Base-by-base conservation (phyloP, 2,888 invertebrate genomes). In the Diplolepis rosae region DNA sequence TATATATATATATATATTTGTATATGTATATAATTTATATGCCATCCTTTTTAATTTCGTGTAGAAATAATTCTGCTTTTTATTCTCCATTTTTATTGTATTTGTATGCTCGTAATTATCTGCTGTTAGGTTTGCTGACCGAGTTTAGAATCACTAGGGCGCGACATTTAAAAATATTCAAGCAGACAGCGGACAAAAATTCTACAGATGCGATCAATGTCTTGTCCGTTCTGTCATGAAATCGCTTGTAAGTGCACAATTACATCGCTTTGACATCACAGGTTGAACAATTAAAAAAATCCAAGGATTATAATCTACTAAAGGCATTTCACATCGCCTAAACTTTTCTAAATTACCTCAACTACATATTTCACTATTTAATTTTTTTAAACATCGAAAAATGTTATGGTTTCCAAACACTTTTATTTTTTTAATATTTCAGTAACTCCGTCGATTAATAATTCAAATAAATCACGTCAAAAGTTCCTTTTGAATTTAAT, bases 61-160 rank as follows among this genome's bases (percentile, higher is more conserved):
- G 85, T 86, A 86, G 84, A 87, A 87, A 87, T 86, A 85, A 85
- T 83, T 84, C 77, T 80, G 79, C 68, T 71, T 68, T 68, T 68
- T 69, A 45, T 68, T 71, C 66, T 76, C 71, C 54, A 65, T 72
- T 68, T 76, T 82, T 83, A 84, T 83, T 83, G 80, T 83, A 83
- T 82, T 80, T 80, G 73, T 82, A 82, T 83, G 78, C 75, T 80
- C 76, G 76, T 71, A 73, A 66, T 74, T 74, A 72, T 78, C 72
- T 73, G 75, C 73, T 77, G 67, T 79, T 72, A 78, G 79, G 74
- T 82, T 83, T 80, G 80, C 79, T 76, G 72, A 72, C 70, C 72
- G 66, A 48, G 54, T 69, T 69, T 45, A 66, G 28, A 65, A 65
- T 65, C 30, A 70, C 69, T 74, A 77, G 67, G 69, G 71, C 75